Conservation (phyloP, 2,113 vertebrate species). For the Chlamydotis undulata region DNA sequence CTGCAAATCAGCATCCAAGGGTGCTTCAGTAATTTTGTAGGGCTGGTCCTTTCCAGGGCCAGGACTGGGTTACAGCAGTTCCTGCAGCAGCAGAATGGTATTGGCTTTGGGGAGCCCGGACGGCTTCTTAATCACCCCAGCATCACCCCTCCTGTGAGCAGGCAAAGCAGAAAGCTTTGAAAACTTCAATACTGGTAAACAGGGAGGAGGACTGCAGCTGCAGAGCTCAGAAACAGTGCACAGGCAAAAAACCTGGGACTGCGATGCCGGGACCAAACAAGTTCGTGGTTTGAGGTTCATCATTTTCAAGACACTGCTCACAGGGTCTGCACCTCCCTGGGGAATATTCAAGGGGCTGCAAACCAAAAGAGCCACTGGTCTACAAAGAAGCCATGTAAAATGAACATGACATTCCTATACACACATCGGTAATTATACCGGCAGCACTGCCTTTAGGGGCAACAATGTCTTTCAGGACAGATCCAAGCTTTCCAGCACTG, state of each 20-base stretch:
- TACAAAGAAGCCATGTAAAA: not conserved
- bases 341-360: not conserved
- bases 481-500: not conserved
- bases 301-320: not conserved
- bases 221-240: not conserved
- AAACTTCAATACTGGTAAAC: conserved; percentile 10
- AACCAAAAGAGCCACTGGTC: not conserved
- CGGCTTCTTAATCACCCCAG: not conserved
- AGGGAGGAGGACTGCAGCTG: conserved; percentile 47
- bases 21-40: not conserved
- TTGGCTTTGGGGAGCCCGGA: not conserved
- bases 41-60: not conserved
- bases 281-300: not conserved
- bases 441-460: not conserved
- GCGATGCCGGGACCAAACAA: not conserved
- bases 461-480: not conserved
- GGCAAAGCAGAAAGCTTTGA: conserved; percentile 20
- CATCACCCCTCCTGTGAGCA: not conserved
- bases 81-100: not conserved
- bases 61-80: not conserved
- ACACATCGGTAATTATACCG: not conserved
- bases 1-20: not conserved
- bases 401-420: not conserved
- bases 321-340: not conserved
- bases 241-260: conserved; percentile 39